Base-by-base conservation (phyloP, 1,140 invertebrate species). In the Bombyx mandarina region DNA sequence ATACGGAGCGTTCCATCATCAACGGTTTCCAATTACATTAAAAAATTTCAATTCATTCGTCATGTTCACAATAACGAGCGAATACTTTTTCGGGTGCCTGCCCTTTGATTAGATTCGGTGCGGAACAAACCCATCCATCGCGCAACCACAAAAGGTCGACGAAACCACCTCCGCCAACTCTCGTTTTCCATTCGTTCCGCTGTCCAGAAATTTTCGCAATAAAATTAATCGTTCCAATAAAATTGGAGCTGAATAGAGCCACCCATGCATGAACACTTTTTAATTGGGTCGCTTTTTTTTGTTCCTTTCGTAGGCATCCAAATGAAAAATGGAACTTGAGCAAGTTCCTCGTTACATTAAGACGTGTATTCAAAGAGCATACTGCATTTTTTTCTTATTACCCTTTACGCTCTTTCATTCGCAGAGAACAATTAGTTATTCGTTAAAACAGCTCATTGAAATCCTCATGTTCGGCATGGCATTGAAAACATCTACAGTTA, bases 171-270 rank as follows among this genome's bases (percentile, higher is more conserved):
- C 66, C 56, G 56, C 62, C 69, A 62, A 70, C 73, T 73, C 75
- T 67, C 70, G 72, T 75, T 79, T 77, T 71, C 78, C 76, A 86
- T 86, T 85, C 75, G 79, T 83, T 82, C 69, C 79, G 77, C 74
- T 80, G 81, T 82, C 79, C 81, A 86, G 79, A 86, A 86, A 84
- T 82, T 86, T 86, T 79, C 70, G 77, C 81, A 84, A 83, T 86
- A 83, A 86, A 86, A 84, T 86, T 86, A 86, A 86, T 86, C 76
- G 81, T 77, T 79, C 75, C 81, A 82, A 86, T 86, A 83, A 83
- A 86, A 83, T 76, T 73, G 70, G 71, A 75, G 62, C 68, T 72
- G 77, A 80, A 82, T 78, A 76, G 74, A 78, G 61, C 73, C 63
- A 67, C 58, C 75, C 76, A 78, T 81, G 77, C 77, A 73, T 80